Percentiles rank a stretch among this genome's conserved stretches.
These are phyloP conservation scores for Nasonia vitripennis DNA, from an alignment of 1,140 invertebrate species.

Conservation along the genomic window DNA sequence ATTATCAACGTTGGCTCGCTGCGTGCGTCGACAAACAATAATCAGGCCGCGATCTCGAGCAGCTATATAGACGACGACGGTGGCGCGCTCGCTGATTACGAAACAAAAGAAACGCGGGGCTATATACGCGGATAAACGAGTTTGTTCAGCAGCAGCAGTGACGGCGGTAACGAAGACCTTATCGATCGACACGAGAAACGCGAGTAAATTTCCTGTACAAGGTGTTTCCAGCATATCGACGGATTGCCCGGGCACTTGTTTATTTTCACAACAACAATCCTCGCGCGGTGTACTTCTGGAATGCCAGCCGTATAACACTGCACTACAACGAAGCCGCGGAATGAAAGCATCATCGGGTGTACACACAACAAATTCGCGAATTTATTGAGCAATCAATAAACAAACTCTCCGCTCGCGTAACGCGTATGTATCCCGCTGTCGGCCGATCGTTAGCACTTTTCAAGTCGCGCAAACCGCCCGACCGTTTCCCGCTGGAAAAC, in stretches of 20 bases:
- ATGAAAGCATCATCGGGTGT: too few species aligned
- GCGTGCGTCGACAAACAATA: neutral
- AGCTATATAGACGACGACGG: neutral
- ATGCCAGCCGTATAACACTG: neutral
- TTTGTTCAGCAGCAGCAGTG: neutral
- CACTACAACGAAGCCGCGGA: too few species aligned
- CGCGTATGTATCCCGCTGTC: neutral
- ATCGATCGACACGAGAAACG: constrained; percentile 41
- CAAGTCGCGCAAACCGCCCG: neutral
- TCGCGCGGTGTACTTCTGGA: neutral
- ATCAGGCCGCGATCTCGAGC: neutral
- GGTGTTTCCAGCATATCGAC: constrained; percentile 27
- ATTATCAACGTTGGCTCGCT: neutral
- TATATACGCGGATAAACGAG: constrained; percentile 31
- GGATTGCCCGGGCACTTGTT: neutral
- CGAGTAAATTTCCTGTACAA: constrained; percentile 37
- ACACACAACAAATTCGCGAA: neutral
- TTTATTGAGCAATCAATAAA: neutral
- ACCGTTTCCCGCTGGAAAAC: neutral
- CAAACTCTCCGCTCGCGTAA: neutral
- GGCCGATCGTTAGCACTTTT: neutral
- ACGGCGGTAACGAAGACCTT: constrained; percentile 27
- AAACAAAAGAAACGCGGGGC: constrained; percentile 24
- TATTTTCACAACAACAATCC: constrained; percentile 32
- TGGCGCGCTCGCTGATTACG: constrained; percentile 19